Conservation (phyloP, 2,113 vertebrate genomes). For the Dasypus novemcinctus region DNA sequence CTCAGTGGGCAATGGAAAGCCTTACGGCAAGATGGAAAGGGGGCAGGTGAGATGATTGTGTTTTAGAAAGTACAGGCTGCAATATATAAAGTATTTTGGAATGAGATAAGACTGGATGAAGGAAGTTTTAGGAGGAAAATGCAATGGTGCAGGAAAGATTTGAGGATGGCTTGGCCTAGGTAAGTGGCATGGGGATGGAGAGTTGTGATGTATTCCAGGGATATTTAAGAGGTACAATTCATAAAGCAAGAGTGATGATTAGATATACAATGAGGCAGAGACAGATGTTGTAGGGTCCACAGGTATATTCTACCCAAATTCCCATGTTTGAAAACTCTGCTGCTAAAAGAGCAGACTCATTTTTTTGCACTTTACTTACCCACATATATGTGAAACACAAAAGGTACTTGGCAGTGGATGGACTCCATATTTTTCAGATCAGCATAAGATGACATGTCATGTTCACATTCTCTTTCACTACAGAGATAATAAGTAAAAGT, state of each 20-base stretch:
- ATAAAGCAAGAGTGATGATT: neutral
- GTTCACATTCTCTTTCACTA: neutral
- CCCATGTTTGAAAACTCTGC: neutral
- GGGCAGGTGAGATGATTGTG: neutral
- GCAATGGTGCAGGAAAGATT: neutral
- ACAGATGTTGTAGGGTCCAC: neutral
- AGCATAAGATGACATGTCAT: neutral
- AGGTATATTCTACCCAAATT: neutral
- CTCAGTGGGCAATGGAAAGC: neutral
- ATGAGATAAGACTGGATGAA: neutral
- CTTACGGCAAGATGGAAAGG: neutral
- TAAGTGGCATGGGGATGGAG: neutral
- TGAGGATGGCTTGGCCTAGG: neutral
- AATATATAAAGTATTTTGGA: neutral
- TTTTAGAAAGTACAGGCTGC: neutral
- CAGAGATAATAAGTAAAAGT: slow-evolving; percentile 15
- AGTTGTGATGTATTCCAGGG: neutral
- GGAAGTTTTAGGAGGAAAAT: neutral
- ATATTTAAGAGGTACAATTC: neutral
- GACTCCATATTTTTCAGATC: neutral
- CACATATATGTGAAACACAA: neutral
- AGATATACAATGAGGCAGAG: neutral
- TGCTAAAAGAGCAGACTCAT: neutral
- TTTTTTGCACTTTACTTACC: neutral
- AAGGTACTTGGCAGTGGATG: neutral